Evolutionary conservation across 1,140 invertebrate species (phyloP), one percentile per base, ranked within the genome.

Genomic region (Zaprionus ornatus): DNA sequence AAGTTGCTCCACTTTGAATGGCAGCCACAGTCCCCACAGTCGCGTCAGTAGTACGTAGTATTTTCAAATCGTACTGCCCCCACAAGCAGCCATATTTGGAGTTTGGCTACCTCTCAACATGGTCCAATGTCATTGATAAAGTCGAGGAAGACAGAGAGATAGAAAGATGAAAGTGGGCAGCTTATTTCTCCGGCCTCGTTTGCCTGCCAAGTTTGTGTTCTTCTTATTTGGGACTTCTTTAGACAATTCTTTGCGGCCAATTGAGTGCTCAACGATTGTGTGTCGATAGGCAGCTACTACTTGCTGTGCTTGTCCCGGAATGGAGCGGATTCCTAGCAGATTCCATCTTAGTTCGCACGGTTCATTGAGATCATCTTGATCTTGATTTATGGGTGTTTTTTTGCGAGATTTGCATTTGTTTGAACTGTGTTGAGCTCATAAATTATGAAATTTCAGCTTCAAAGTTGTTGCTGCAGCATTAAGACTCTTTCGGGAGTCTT

Each of bases 1-100:
- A 60, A 73, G 78, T 82, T 82, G 85, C 84, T 90, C 85, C 79
- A 90, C 82, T 87, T 86, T 87, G 65, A 48, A 67, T 67, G 55
- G 55, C 65, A 60, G 52, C 7, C 21, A 9, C 6, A 45, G 52
- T 60, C 12, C 25, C 54, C 54, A 45, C 29, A 45, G 64, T 48
- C 10, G 9, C 29, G 29, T 32, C 29, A 29, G 7, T 17, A 17
- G n/a, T 45, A 27, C 23, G 4, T 17, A 17, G 23, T 40, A 48
- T 48, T 48, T 62, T 62, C 12, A 62, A 62, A 37, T 32, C 25
- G 32, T 0, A 10, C 57, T 69, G 67, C 67, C 59, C 67, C 63
- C 71, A 74, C 71, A 74, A 55, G 55, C n/a, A 57, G 60, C 59
- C 45, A 55, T 61, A 61, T 40, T 61, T 35, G 37, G 37, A 32